phyloP scores from a whole-genome alignment of 2,888 invertebrate genomes.

The Rhynchonema sp. region DNA sequence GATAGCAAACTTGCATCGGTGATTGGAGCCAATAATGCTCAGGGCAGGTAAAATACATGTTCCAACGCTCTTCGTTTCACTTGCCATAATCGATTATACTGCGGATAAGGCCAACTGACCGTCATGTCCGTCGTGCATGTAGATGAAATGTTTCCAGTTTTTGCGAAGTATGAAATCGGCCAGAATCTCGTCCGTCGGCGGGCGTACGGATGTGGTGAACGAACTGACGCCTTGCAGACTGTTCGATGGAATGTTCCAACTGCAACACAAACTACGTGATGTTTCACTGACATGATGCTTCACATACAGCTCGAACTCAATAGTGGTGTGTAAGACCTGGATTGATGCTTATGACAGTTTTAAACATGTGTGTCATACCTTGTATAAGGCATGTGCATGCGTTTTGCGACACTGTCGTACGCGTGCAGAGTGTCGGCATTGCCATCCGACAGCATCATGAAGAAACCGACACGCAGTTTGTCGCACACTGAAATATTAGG shows the following conservation, averaged over 20 bases:
- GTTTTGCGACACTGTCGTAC: slow-evolving; percentile 11
- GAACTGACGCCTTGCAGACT: neutral
- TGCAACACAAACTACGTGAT: too few relatives aligned
- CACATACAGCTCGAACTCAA: too few relatives aligned
- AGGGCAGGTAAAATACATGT: too few relatives aligned
- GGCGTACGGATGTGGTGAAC: slow-evolving; percentile 50
- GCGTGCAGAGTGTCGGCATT: slow-evolving; percentile 12
- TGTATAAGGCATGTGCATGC: slow-evolving; percentile 14
- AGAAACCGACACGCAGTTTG: slow-evolving; percentile 22
- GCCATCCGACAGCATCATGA: slow-evolving; percentile 18
- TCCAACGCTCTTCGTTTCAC: too few relatives aligned
- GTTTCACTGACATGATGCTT: too few relatives aligned
- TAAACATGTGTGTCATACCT: too few relatives aligned
- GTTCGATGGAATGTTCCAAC: slow-evolving; percentile 12
- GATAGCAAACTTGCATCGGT: too few relatives aligned
- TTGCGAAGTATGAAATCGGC: slow-evolving; percentile 81
- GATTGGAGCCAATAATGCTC: too few relatives aligned
- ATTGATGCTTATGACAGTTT: too few relatives aligned
- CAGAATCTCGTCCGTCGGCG: slow-evolving; percentile 82
- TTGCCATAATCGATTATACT: too few relatives aligned
- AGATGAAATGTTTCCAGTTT: slow-evolving; percentile 69
- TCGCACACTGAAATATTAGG: slow-evolving; percentile 17
- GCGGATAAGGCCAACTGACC: slow-evolving; percentile 49
- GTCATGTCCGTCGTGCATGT: slow-evolving; percentile 72
- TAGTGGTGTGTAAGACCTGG: too few relatives aligned